Evolutionary conservation across 2,113 vertebrate genomes (phyloP).

Genomic region (Phylloscopus whistleri): DNA sequence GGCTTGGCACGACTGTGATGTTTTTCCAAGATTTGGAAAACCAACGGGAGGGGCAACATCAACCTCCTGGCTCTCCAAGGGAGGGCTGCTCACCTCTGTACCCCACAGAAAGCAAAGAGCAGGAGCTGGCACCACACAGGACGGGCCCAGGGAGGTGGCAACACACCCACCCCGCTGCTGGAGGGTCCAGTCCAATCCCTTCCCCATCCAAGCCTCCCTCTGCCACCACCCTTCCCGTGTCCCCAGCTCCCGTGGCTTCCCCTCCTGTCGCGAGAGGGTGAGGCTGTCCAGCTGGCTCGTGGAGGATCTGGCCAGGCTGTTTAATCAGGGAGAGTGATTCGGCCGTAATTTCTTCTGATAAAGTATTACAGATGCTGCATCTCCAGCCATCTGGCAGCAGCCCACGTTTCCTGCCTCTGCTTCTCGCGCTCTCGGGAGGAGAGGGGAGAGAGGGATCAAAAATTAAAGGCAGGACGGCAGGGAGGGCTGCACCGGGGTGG

Average conservation of each 20-base stretch:
- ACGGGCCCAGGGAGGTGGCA: not conserved
- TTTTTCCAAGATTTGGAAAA: not conserved
- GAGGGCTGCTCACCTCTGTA: not conserved
- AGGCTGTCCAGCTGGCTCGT: constrained; percentile 55
- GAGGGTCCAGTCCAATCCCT: not conserved
- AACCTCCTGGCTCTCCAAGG: accelerated
- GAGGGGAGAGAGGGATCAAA: not conserved
- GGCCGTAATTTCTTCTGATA: constrained; percentile 60
- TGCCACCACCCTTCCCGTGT: not conserved
- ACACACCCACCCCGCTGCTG: accelerated
- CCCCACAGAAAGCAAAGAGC: not conserved
- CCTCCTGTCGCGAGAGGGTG: not conserved
- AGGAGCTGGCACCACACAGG: not conserved
- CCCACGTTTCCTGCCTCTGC: constrained; percentile 50
- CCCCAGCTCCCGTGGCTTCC: not conserved
- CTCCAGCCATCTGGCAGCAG: constrained; percentile 66
- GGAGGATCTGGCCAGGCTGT: constrained; percentile 34
- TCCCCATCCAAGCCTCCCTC: not conserved
- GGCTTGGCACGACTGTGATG: not conserved
- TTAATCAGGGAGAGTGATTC: constrained; percentile 56
- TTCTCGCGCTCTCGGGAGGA: not conserved
- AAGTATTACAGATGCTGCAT: constrained; percentile 61
- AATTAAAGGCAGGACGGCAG: not conserved
- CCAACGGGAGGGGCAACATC: not conserved
- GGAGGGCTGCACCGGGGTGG: not conserved